Percentiles rank a stretch among this genome's conserved stretches.
Conservation (phyloP, 2,888 invertebrate genomes). For the Caenorhabditis angaria region DNA sequence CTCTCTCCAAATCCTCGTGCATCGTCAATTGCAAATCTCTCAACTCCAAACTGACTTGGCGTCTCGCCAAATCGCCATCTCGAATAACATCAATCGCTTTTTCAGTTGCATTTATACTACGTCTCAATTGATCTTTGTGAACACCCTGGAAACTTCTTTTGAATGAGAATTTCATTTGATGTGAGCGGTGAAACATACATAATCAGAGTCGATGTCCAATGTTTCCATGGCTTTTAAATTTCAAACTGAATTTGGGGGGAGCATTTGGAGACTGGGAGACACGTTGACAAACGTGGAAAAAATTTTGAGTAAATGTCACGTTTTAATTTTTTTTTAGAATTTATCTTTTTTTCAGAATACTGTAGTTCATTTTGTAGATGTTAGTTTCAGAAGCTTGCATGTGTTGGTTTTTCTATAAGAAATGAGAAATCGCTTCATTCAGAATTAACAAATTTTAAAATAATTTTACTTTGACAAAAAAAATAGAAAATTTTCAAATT, state of each 20-base stretch:
- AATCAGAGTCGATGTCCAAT: background rate
- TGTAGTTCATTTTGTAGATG: too few relatives aligned
- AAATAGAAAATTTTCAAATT: too few relatives aligned
- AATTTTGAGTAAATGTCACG: background rate
- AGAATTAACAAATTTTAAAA: too few relatives aligned
- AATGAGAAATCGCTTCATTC: too few relatives aligned
- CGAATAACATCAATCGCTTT: slow-evolving; percentile 16
- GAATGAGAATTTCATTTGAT: background rate
- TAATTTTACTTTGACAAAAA: too few relatives aligned
- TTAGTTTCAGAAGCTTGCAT: too few relatives aligned
- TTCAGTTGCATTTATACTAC: slow-evolving; percentile 14
- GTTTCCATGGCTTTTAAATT: background rate
- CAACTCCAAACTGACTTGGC: slow-evolving; percentile 17
- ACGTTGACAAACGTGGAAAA: background rate
- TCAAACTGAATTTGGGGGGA: background rate
- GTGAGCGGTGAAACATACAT: background rate
- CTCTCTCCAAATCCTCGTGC: slow-evolving; percentile 25
- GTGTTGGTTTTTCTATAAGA: too few relatives aligned
- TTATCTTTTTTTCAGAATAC: too few relatives aligned
- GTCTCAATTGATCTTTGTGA: slow-evolving; percentile 10
- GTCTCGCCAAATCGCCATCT: slow-evolving; percentile 20
- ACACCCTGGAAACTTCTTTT: slow-evolving; percentile 3
- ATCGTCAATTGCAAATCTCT: slow-evolving; percentile 25
- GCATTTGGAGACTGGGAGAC: background rate
- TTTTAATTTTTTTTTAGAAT: too few relatives aligned